Percentiles rank a stretch among this genome's conserved stretches.
phyloP scores from a whole-genome alignment of 2,888 invertebrate genomes.

The Tachina lurida region DNA sequence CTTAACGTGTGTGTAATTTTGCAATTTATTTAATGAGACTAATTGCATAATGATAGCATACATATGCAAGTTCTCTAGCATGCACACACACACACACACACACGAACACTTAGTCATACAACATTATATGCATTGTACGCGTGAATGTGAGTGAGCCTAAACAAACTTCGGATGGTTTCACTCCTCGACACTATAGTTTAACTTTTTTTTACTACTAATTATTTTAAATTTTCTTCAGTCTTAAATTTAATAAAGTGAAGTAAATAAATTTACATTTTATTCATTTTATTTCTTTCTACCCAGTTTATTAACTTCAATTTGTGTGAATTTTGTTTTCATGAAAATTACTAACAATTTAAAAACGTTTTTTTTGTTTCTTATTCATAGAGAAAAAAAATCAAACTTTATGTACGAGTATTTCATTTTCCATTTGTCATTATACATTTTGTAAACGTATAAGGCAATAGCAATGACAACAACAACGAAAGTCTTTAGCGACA shows the following conservation, averaged over 20 bases:
- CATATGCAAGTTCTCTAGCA: slow-evolving; percentile 25
- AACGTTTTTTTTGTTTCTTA: not conserved
- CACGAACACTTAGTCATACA: not conserved
- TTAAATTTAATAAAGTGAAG: slow-evolving; percentile 11
- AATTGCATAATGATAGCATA: slow-evolving; percentile 69
- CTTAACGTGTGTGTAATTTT: slow-evolving; percentile 67
- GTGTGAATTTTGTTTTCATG: slow-evolving; percentile 7
- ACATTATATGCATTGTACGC: not conserved
- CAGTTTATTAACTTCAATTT: slow-evolving; percentile 39
- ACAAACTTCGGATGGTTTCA: not conserved
- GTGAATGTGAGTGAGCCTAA: not conserved
- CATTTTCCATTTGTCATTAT: slow-evolving; percentile 52
- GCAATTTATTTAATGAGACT: slow-evolving; percentile 71
- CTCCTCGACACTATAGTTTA: not conserved
- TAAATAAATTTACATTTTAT: slow-evolving; percentile 21
- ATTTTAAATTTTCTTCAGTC: not conserved
- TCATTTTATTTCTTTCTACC: not conserved
- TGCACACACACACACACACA: not conserved
- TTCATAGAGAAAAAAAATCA: slow-evolving; percentile 1
- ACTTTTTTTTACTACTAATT: not conserved
- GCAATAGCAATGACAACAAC: slow-evolving; percentile 19
- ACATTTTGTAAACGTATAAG: slow-evolving; percentile 30
- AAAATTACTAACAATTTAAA: slow-evolving; percentile 39
- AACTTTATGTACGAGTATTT: not conserved
- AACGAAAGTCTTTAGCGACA: slow-evolving; percentile 44